Base-by-base conservation (phyloP, 2,888 invertebrate genomes). In the Caenorhabditis virilis region DNA sequence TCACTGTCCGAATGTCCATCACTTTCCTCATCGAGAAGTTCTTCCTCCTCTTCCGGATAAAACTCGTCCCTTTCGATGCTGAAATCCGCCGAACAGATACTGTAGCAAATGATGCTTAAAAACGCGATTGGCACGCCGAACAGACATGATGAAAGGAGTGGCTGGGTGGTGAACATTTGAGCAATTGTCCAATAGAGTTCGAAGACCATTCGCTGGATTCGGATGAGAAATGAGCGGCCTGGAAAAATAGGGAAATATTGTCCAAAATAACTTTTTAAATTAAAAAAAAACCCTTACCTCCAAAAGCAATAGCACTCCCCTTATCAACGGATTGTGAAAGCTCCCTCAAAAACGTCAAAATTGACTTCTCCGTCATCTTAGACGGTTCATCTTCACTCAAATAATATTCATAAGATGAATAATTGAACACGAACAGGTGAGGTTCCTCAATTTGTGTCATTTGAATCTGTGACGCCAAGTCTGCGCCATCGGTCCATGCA, bases 61-160 rank as follows among this genome's bases (percentile, higher is more conserved):
- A 82, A 72, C 45, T 83, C 82, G 20, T 82, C 78, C 11, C 80
- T 63, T 35, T 83, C 83, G 6, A 82, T 80, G 13, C 78, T 69
- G 79, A 95, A 92, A 84, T 97, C 95, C 51, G 93, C 91, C 84
- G 95, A 97, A 85, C 93, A 97, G 67, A 95, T 74, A 35, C 75
- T 75, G 85, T 95, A 97, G 83, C 93, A 89, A 78, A 98, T 95
- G 20, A 97, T 88, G 22, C 91, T 90, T 20, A 98, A 88, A 84
- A 98, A 95, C 33, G 93, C 92, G 41, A 93, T 86, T 0, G 97
- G 97, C 61, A 97, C 87, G 1, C 95, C 95, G 85, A 98, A 94
- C 50, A 98, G 88, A 4, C 97, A 89, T 27, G 92, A 88, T 4
- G 95, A 94, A 63, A 98, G 86, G 65, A 95, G 91, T 0, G 95